Evolutionary conservation across 2,113 vertebrate genomes (phyloP).

Genomic region (Macquaria ambigua): DNA sequence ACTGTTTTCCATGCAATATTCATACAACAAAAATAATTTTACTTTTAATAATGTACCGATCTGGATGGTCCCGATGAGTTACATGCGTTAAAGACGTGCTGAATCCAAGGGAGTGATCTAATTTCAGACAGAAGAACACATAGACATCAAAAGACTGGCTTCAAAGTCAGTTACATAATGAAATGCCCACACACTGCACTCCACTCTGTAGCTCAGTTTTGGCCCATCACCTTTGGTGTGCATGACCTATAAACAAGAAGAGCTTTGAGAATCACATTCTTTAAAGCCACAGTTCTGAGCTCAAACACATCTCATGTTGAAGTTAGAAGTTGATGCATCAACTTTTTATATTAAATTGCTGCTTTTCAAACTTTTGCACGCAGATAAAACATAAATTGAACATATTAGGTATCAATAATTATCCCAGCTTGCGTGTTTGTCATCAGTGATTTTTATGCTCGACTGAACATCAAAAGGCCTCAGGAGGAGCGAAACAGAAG

Average conservation of each 20-base stretch:
- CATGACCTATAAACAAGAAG: constrained; percentile 57
- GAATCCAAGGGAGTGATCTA: constrained; percentile 52
- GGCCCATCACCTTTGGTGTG: constrained; percentile 65
- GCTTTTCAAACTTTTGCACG: not conserved
- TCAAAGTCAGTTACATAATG: constrained; percentile 79
- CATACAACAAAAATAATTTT: not conserved
- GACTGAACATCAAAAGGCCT: constrained; percentile 67
- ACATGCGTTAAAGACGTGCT: constrained; percentile 14
- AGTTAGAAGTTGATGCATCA: not conserved
- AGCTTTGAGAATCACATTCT: constrained; percentile 67
- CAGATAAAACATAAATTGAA: not conserved
- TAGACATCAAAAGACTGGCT: constrained; percentile 75
- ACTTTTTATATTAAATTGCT: not conserved
- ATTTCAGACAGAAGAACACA: constrained; percentile 67
- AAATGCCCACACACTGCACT: constrained; percentile 73
- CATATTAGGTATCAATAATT: not conserved
- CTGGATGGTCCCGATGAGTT: not conserved
- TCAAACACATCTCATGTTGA: constrained; percentile 18
- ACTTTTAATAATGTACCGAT: not conserved
- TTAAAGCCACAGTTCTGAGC: constrained; percentile 23
- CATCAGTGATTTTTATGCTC: constrained; percentile 3
- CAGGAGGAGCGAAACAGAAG: constrained; percentile 52
- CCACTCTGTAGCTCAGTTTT: constrained; percentile 58
- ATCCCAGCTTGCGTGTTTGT: not conserved
- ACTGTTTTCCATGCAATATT: not conserved